These are phyloP conservation scores for Lymantria monacha DNA, from an alignment of 2,888 invertebrate genomes.

Conservation along the genomic window DNA sequence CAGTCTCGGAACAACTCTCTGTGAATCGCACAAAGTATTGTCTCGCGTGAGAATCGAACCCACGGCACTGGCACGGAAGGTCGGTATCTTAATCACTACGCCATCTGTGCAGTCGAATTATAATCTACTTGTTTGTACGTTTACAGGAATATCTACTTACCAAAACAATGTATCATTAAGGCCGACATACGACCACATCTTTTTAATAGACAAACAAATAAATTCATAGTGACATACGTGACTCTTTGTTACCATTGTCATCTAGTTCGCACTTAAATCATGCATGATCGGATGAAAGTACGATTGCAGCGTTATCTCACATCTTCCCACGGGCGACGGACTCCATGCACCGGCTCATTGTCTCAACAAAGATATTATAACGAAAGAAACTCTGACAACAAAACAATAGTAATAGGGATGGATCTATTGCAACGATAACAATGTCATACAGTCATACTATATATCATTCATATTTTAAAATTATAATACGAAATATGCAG, in stretches of 20 bases:
- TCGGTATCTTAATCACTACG: too few relatives aligned
- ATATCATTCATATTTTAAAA: slow-evolving; percentile 44
- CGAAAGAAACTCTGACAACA: slow-evolving; percentile 47
- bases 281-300: slow-evolving; percentile 75
- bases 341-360: slow-evolving; percentile 44
- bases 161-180: slow-evolving; percentile 1
- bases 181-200: background rate
- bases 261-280: slow-evolving; percentile 71
- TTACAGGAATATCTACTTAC: slow-evolving; percentile 1
- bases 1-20: too few relatives aligned
- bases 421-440: slow-evolving; percentile 55
- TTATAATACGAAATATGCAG: background rate
- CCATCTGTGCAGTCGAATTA: too few relatives aligned
- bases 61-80: too few relatives aligned
- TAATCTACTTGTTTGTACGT: background rate
- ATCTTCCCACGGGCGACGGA: slow-evolving; percentile 68
- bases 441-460: slow-evolving; percentile 43
- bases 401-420: slow-evolving; percentile 56
- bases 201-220: background rate
- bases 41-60: too few relatives aligned
- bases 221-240: slow-evolving; percentile 18
- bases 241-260: slow-evolving; percentile 52
- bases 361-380: slow-evolving; percentile 46
- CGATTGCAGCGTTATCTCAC: slow-evolving; percentile 61
- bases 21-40: too few relatives aligned